Base-by-base conservation (phyloP, 2,113 vertebrate genomes). In the Picathartes gymnocephalus region DNA sequence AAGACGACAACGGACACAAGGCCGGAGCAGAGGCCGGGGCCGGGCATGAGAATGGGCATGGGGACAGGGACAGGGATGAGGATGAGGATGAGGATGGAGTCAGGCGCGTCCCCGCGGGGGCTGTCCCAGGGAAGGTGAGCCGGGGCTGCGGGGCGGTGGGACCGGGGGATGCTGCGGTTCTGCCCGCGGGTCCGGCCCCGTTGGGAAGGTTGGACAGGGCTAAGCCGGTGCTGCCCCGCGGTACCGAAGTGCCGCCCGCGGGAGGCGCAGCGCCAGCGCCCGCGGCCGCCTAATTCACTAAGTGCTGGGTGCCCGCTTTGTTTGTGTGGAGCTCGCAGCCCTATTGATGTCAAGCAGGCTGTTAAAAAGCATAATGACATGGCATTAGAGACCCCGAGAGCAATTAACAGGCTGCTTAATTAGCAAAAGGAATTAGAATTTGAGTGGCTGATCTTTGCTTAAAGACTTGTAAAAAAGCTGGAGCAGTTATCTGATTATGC, bases 341-440 rank as follows among this genome's bases (percentile, higher is more conserved):
- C 98, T 98, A 98, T 98, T 98, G 98, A 98, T 98, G 98, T 97
- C 97, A 97, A 96, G 95, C 97, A 97, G 97, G 97, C 96, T 98
- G 98, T 98, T 98, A 98, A 97, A 97, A 96, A 95, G 97, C 97
- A 98, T 98, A 98, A 99, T 99, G 98, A 98, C 98, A 98, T 98
- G 97, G 98, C 97, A 98, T 98, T 98, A 97, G 98, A 98, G 98
- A 98, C 98, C 97, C 98, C 96, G 97, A 98, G 98, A 99, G 98
- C 98, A 99, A 99, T 99, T 99, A 99, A 98, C 99, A 98, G 98
- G 96, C 98, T 98, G 98, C 98, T 99, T 99, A 99, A 99, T 99
- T 99, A 99, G 97, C 98, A 96, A 90, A 97, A 98, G 98, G 97
- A 98, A 98, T 98, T 99, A 97, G 98, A 98, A 98, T 98, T 97